Evolutionary conservation across 2,888 invertebrate species (phyloP).

Genomic region (Sialis lutaria): DNA sequence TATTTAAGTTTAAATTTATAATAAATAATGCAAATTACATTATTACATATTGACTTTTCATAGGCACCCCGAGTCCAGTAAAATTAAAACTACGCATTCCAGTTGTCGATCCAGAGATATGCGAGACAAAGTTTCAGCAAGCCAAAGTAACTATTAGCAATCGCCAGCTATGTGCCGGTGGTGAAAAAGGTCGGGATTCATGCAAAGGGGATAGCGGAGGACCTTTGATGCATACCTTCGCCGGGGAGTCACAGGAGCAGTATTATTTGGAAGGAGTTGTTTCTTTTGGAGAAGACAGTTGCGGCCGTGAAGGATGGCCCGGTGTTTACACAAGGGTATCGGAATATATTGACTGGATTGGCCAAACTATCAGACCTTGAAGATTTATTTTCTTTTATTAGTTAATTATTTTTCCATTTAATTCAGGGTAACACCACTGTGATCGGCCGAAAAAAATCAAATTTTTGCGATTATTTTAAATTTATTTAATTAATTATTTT

Average conservation of each 20-base stretch:
- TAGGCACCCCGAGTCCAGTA: constrained; percentile 4
- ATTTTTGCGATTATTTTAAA: too few species aligned
- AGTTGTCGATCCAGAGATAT: constrained; percentile 5
- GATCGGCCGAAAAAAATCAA: too few species aligned
- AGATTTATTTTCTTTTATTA: not conserved
- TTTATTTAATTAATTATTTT: too few species aligned
- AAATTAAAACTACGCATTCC: constrained; percentile 10
- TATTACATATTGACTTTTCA: constrained; percentile 4
- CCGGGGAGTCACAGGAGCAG: constrained; percentile 17
- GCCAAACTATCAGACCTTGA: constrained; percentile 6
- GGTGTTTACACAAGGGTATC: constrained; percentile 44
- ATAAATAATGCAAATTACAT: not conserved
- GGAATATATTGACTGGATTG: constrained; percentile 39
- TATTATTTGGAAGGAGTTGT: constrained; percentile 42
- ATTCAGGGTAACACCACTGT: too few species aligned
- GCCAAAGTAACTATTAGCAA: constrained; percentile 27
- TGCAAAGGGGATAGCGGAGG: constrained; percentile 8
- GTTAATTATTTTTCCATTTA: too few species aligned
- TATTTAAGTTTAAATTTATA: not conserved
- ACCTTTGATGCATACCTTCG: constrained; percentile 13
- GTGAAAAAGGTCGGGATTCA: constrained; percentile 10
- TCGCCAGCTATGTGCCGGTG: constrained; percentile 23
- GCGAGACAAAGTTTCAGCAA: constrained; percentile 22
- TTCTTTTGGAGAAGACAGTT: constrained; percentile 37
- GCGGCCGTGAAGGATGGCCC: constrained; percentile 33